These are phyloP conservation scores for Theonella swinhoei DNA, from an alignment of 37 sponge, comb jelly and placozoan species.

Conservation along the genomic window DNA sequence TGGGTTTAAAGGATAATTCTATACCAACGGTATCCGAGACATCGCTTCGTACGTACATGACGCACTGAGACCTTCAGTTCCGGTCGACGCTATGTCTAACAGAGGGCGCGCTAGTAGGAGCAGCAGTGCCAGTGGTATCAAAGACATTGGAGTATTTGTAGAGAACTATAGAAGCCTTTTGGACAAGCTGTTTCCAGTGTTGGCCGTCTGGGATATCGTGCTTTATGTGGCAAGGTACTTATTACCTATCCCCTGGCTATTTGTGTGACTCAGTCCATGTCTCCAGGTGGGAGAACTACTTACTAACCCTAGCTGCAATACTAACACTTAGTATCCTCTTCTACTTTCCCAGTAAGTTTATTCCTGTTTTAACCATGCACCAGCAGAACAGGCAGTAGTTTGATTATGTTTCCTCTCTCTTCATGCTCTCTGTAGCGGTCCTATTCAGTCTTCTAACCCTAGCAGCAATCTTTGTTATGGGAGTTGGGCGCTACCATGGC, in stretches of 20 bases:
- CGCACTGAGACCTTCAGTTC: no score
- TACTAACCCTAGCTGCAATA: constrained; percentile 16
- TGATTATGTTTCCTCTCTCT: no score
- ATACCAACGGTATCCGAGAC: no score
- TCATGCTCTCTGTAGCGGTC: constrained; percentile 9
- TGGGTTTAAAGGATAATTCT: no score
- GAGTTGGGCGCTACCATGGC: constrained; percentile 35
- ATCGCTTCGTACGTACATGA: no score
- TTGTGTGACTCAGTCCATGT: neutral
- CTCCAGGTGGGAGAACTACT: constrained; percentile 42
- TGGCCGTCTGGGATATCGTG: neutral
- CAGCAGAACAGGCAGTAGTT: no score
- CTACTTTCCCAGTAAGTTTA: constrained; percentile 31
- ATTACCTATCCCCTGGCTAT: neutral
- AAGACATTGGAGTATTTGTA: neutral
- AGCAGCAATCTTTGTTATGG: constrained; percentile 18
- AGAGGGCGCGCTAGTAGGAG: no score
- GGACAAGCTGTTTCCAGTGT: constrained; percentile 14
- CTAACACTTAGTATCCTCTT: constrained; percentile 17
- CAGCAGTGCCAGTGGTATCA: neutral
- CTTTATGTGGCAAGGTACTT: constrained; percentile 43
- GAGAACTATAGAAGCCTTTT: constrained; percentile 18
- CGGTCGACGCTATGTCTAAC: no score
- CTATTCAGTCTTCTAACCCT: constrained; percentile 2
- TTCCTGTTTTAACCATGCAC: no score